phyloP scores from a whole-genome alignment of 2,888 invertebrate species.

The Pyralis farinalis region DNA sequence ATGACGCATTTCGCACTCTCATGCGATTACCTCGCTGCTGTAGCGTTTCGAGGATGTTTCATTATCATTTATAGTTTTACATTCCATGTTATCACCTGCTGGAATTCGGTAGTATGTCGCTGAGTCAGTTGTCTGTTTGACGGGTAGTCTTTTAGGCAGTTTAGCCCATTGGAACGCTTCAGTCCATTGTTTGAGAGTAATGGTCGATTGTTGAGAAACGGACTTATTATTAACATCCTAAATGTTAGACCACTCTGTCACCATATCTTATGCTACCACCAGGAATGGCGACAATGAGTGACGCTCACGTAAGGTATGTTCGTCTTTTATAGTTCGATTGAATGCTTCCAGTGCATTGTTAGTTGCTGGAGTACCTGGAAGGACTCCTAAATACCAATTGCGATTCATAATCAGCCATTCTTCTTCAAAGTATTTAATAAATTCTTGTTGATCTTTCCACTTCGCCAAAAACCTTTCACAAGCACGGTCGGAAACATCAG shows the following conservation, averaged over 20 bases:
- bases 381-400: slow-evolving; percentile 15
- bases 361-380: slow-evolving; percentile 15
- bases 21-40: too few relatives aligned
- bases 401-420: slow-evolving; percentile 14
- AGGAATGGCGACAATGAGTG: slow-evolving; percentile 18
- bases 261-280: slow-evolving; percentile 17
- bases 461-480: not conserved
- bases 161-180: slow-evolving; percentile 19
- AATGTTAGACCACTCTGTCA: slow-evolving; percentile 15
- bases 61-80: too few relatives aligned
- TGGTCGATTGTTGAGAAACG: slow-evolving; percentile 7
- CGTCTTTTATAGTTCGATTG: slow-evolving; percentile 17
- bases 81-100: too few relatives aligned
- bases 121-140: slow-evolving; percentile 3
- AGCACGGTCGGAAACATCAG: not conserved
- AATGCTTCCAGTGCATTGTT: slow-evolving; percentile 19
- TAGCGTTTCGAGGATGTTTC: too few relatives aligned
- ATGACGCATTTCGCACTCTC: too few relatives aligned
- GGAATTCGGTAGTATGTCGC: not conserved
- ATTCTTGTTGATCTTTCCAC: slow-evolving; percentile 4
- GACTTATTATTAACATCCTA: not conserved
- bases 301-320: slow-evolving; percentile 15
- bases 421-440: slow-evolving; percentile 14
- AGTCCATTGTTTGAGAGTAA: slow-evolving; percentile 17
- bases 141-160: slow-evolving; percentile 7